Base-by-base conservation (phyloP, 2,797 vertebrate genomes). In the Chelonia mydas region DNA sequence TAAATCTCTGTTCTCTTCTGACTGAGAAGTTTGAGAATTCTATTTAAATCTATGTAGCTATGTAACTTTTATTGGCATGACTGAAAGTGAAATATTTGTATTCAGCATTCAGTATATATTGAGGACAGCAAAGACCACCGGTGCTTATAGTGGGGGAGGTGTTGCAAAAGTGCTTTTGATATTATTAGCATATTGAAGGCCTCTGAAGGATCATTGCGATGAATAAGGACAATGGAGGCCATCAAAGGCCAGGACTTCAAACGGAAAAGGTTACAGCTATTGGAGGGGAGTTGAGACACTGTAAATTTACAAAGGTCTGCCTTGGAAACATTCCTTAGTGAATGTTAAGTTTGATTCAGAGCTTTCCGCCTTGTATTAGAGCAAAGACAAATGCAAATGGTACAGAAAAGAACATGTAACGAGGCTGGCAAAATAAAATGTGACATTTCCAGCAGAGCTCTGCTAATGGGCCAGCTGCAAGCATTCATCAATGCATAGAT, bases 1-100 rank as follows among this genome's bases (percentile, higher is more conserved):
- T 92, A 96, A 94, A 97, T 94, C 92, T 92, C 93, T 82, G 13
- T 89, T 91, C 91, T 97, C 95, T 90, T 92, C 89, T 96, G 95
- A 51, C 91, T 93, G 95, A 95, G 89, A 93, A 95, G 88, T 82
- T 77, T 33, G 84, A 92, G 81, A 90, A 94, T 93, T 81, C 84
- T 76, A 81, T 94, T 91, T 90, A 94, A 95, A 97, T 94, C 88
- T 86, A 77, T 92, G 87, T 89, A 86, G 86, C 84, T 94, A 53
- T 68, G 81, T 79, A 90, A 95, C 87, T 33, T 88, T 61, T 53
- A 93, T n/a, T 50, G 96, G 57, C 84, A 93, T 88, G 65, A 1
- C 1, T 82, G 88, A 85, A 96, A 96, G 82, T 90, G 57, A 87
- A 91, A 74, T 83, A 92, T 90, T 96, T 84, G 83, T 3, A 0